Evolutionary conservation across 2,888 invertebrate species (phyloP).

Genomic region (Hirtodrosophila duncani): DNA sequence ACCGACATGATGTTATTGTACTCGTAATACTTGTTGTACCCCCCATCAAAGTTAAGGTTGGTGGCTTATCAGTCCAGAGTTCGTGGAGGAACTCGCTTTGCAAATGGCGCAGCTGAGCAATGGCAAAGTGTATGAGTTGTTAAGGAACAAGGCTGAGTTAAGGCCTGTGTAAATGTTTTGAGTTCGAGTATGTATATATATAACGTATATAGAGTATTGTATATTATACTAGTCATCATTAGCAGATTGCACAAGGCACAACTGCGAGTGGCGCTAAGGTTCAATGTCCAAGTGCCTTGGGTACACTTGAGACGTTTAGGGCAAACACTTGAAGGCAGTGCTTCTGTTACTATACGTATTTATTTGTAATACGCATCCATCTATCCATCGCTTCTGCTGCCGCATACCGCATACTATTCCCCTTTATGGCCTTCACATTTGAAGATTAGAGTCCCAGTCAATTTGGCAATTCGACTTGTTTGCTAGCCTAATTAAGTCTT

Average conservation of each 20-base stretch:
- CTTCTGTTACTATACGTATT: constrained; percentile 46
- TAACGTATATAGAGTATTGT: too few species aligned
- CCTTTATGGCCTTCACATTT: not conserved
- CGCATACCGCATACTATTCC: not conserved
- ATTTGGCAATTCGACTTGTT: constrained; percentile 63
- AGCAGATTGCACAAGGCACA: not conserved
- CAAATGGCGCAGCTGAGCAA: too few species aligned
- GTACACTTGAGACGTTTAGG: constrained; percentile 41
- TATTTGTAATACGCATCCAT: too few species aligned
- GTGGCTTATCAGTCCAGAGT: constrained; percentile 5
- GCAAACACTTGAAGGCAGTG: constrained; percentile 49
- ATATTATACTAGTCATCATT: constrained; percentile 1
- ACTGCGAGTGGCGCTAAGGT: constrained; percentile 10
- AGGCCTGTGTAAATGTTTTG: too few species aligned
- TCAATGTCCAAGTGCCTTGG: constrained; percentile 55
- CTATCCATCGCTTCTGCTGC: constrained; percentile 10
- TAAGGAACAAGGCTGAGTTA: too few species aligned
- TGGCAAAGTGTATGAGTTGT: too few species aligned
- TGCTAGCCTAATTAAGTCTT: constrained; percentile 59
- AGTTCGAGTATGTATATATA: too few species aligned
- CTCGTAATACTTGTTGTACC: too few species aligned
- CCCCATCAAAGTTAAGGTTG: not conserved
- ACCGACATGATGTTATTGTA: not conserved
- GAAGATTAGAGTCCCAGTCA: constrained; percentile 42
- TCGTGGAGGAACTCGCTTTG: too few species aligned